Evolutionary conservation across 2,797 vertebrate genomes (phyloP), one percentile per base, ranked within the genome.

Genomic region (Phalloptychus januarius): DNA sequence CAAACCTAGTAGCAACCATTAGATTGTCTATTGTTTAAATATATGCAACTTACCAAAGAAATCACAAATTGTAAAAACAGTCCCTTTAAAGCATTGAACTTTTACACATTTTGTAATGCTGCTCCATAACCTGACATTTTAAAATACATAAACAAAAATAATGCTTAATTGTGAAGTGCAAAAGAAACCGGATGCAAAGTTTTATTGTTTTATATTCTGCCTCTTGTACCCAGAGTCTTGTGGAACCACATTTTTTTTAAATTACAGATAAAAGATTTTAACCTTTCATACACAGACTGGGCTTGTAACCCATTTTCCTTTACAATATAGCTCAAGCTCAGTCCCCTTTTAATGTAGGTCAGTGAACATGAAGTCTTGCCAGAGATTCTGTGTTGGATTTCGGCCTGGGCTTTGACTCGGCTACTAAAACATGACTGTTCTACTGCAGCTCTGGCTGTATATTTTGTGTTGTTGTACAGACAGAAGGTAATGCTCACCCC

Each of bases 1-100:
- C 54, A 82, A 20, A 73, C 11, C 28, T 28, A 79, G 75, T 38
- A 71, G 76, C 20, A 79, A 44, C 61, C 44, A 71, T 71, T 44
- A 76, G 11, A 42, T 38, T 77, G 25, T 33, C 23, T 42, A n/a
- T 44, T 44, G 40, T 28, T 42, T 23, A 40, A 42, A 28, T 44
- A 44, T n/a, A 1, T 42, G 0, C 23, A 28, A 44, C 15, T 44
- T 42, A 44, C 23, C 23, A 70, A 70, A 44, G 40, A 42, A 5
- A 28, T 7, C 23, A 42, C 13, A 40, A 36, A 40, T 2, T 67
- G 20, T 23, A 61, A 10, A 67, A 67, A 42, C 65, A 67, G 1
- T 25, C 36, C 65, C 10, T 42, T 67, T 12, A 67, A 67, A 67
- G n/a, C n/a, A n/a, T n/a, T 65, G 31, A 61, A 65, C 18, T 13